These are phyloP conservation scores for Osmerus eperlanus DNA, from an alignment of 2,113 vertebrate species.

Conservation along the genomic window DNA sequence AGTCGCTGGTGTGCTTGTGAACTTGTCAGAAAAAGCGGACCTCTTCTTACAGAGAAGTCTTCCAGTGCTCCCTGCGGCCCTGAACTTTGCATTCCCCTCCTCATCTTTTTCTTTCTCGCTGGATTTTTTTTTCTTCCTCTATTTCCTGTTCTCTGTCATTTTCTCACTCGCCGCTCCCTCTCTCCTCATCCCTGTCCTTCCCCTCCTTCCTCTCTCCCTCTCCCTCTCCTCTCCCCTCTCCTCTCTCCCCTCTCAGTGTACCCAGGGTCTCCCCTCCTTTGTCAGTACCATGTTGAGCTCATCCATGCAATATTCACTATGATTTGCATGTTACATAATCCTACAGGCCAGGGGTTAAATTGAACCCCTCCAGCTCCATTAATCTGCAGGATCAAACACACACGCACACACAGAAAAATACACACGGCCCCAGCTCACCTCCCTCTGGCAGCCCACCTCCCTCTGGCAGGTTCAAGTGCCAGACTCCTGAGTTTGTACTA, in stretches of 20 bases:
- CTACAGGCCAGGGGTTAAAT: not conserved
- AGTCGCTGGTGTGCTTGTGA: not conserved
- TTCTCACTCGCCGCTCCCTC: slow-evolving; percentile 11
- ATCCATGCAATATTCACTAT: not conserved
- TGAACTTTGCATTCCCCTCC: too few species aligned
- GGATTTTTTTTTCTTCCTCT: slow-evolving; percentile 1
- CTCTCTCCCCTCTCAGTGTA: not conserved
- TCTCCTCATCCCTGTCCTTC: not conserved
- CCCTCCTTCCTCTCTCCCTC: not conserved
- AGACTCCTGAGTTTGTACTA: not conserved
- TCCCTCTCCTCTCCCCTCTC: not conserved
- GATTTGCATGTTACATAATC: slow-evolving; percentile 16
- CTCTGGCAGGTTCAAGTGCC: too few species aligned
- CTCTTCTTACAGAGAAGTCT: not conserved
- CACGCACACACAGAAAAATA: not conserved
- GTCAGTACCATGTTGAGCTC: too few species aligned
- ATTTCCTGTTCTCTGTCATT: slow-evolving; percentile 10
- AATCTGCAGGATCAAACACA: not conserved
- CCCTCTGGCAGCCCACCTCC: too few species aligned
- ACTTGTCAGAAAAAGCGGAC: too few species aligned
- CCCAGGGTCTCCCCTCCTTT: not conserved
- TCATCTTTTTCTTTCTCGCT: not conserved
- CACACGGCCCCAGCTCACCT: too few species aligned
- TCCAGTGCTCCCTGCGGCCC: not conserved
- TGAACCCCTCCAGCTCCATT: not conserved